Percentiles rank a stretch among this genome's conserved stretches.
Conservation (phyloP, 1,140 invertebrate species). For the Drosophila orosa region DNA sequence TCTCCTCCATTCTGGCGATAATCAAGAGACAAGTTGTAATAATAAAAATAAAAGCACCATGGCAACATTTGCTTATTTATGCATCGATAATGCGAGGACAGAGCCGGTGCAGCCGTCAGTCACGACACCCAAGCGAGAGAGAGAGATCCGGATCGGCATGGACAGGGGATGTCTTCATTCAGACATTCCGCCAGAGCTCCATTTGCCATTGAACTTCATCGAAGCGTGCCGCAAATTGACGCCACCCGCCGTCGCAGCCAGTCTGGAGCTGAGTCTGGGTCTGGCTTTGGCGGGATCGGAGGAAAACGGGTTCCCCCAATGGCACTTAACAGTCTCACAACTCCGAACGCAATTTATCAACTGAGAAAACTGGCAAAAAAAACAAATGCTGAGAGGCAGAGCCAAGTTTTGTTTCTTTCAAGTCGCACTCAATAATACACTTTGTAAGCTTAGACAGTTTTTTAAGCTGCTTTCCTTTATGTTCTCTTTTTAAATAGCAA, state of each 20-base stretch:
- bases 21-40: conserved; percentile 47
- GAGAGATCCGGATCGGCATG: conserved; percentile 4
- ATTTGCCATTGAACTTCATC: conserved; percentile 77
- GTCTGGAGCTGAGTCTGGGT: conserved; percentile 15
- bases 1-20: conserved; percentile 14
- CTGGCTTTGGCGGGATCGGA: neutral
- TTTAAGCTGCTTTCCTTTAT: neutral
- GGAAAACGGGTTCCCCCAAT: conserved; percentile 17
- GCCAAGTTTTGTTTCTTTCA: neutral
- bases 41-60: conserved; percentile 11
- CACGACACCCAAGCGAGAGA: conserved; percentile 16
- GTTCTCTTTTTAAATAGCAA: too few species aligned
- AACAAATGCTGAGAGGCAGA: neutral
- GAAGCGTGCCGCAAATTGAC: conserved; percentile 82
- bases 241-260: conserved; percentile 34
- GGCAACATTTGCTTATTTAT: conserved; percentile 63
- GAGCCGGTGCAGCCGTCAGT: conserved; percentile 15
- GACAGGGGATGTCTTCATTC: conserved; percentile 61
- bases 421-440: neutral
- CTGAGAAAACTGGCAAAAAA: neutral
- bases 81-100: conserved; percentile 75
- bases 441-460: neutral
- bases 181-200: conserved; percentile 12
- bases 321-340: conserved; percentile 57
- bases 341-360: conserved; percentile 56